Conservation (phyloP, 2,113 vertebrate genomes). For the Lucifuga dentata region DNA sequence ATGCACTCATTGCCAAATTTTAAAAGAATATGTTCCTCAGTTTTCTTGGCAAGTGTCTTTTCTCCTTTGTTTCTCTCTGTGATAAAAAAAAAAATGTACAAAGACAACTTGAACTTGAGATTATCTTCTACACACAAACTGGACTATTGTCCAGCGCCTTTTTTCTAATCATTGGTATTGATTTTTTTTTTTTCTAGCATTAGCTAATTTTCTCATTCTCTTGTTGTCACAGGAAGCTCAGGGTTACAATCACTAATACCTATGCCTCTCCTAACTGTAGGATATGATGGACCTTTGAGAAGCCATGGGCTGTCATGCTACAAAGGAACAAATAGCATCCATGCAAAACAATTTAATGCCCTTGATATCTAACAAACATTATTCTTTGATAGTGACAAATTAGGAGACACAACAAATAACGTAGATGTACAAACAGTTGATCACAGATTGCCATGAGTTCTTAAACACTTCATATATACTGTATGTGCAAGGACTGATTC, state of each 20-base stretch:
- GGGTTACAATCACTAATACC: background rate
- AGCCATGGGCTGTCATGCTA: background rate
- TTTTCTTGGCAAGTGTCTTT: too few species aligned
- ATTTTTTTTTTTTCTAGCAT: background rate
- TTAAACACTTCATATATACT: slow-evolving; percentile 22
- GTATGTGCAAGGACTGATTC: slow-evolving; percentile 6
- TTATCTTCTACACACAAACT: too few species aligned
- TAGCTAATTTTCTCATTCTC: background rate
- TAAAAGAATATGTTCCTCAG: too few species aligned
- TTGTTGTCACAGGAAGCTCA: background rate
- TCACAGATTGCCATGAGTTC: slow-evolving; percentile 44
- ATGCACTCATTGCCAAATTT: too few species aligned
- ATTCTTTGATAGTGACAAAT: slow-evolving; percentile 32
- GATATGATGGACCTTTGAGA: background rate
- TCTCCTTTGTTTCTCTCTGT: too few species aligned
- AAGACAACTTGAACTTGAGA: too few species aligned
- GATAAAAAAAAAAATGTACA: too few species aligned
- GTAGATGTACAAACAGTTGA: slow-evolving; percentile 49
- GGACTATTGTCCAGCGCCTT: too few species aligned
- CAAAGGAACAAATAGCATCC: slow-evolving; percentile 17
- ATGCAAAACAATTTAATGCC: slow-evolving; percentile 72
- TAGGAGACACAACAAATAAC: slow-evolving; percentile 42
- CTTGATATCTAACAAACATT: slow-evolving; percentile 60
- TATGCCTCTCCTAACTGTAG: background rate
- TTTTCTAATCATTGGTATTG: background rate